phyloP scores from a whole-genome alignment of 1,140 invertebrate species.

The Cyrtorhinus lividipennis region DNA sequence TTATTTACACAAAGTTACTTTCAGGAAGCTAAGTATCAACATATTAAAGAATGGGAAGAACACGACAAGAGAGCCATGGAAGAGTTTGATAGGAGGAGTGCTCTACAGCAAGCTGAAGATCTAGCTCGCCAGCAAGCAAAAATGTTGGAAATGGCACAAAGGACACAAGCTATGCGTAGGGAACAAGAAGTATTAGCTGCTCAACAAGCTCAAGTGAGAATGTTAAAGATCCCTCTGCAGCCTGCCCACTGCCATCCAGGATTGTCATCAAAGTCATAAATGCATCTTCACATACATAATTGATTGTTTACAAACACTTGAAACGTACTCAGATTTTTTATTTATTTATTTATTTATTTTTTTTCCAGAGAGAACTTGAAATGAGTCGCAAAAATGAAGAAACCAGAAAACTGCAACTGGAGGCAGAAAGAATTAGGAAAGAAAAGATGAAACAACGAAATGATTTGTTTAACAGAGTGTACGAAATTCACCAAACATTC shows the following conservation, averaged over 20 bases:
- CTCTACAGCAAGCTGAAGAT: background rate
- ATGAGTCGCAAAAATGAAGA: background rate
- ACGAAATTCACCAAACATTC: background rate
- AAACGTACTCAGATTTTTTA: too few relatives aligned
- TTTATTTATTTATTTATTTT: background rate
- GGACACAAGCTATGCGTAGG: background rate
- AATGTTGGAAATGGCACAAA: background rate
- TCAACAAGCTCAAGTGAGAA: background rate
- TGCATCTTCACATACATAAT: background rate
- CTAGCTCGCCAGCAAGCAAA: background rate
- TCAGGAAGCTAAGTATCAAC: background rate
- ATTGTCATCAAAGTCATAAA: background rate
- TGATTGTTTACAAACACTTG: background rate
- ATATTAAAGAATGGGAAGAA: background rate
- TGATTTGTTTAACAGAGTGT: background rate
- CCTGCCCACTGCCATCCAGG: too few relatives aligned
- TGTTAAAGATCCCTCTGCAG: too few relatives aligned
- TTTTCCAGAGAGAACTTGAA: background rate
- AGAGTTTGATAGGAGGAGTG: background rate
- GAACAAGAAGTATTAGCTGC: background rate
- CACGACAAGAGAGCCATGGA: background rate
- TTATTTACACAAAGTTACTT: too few relatives aligned
- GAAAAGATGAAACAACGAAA: background rate
- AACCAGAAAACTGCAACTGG: slow-evolving; percentile 1
- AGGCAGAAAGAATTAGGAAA: background rate